Evolutionary conservation across 2,113 vertebrate genomes (phyloP).

Genomic region (Hydrolagus affinis): DNA sequence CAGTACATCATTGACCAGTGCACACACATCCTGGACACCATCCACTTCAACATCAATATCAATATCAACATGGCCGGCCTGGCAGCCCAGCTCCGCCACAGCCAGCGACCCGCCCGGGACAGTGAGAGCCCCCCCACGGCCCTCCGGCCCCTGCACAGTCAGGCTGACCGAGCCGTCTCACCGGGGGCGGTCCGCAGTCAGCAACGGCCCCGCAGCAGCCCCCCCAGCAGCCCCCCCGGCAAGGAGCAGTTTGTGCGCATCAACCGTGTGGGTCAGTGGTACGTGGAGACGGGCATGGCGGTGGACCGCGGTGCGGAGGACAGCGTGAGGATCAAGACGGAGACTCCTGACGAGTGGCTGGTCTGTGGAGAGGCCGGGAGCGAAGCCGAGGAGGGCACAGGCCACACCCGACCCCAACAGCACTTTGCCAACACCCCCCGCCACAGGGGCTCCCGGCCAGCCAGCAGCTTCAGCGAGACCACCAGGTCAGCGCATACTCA

Average conservation of each 20-base stretch:
- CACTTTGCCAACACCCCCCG: conserved; percentile 56
- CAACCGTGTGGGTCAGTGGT: conserved; percentile 92
- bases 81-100: conserved; percentile 14
- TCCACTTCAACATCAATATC: conserved; percentile 91
- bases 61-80: conserved; percentile 74
- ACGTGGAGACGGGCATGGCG: conserved; percentile 73
- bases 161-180: conserved; percentile 36
- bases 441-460: conserved; percentile 68
- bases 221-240: conserved; percentile 73
- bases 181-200: conserved; percentile 60
- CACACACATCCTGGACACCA: conserved; percentile 91
- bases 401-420: conserved; percentile 70
- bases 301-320: conserved; percentile 64
- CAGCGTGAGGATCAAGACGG: conserved; percentile 80
- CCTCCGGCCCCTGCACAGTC: conserved; percentile 48
- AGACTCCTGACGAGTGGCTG: conserved; percentile 88
- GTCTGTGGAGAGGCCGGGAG: conserved; percentile 77
- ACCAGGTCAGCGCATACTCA: conserved; percentile 67
- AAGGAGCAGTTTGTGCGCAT: conserved; percentile 86
- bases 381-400: conserved; percentile 72
- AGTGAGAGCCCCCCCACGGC: conserved; percentile 59
- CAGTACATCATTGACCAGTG: conserved; percentile 98
- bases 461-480: conserved; percentile 79
- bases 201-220: conserved; percentile 58
- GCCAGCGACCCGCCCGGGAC: conserved; percentile 63